Evolutionary conservation across 2,888 invertebrate species (phyloP), one percentile per base, ranked within the genome.

Genomic region (Rhogogaster chlorosoma): DNA sequence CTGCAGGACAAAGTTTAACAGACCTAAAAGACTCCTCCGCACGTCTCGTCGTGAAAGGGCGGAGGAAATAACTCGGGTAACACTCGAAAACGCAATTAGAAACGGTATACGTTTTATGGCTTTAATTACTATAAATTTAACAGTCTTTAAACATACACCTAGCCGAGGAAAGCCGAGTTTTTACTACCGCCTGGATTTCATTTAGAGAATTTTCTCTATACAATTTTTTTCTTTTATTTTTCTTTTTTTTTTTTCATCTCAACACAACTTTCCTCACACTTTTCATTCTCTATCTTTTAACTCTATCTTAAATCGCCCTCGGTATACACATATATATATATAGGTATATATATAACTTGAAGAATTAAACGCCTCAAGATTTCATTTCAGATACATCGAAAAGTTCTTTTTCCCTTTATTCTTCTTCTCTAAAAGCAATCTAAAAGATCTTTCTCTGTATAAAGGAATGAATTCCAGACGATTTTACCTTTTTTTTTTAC

Each of bases 111-210:
- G 53, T 77, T 77, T 77, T 77, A 77, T 49, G 77, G 10, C 26
- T 49, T 77, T 77, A 77, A 77, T 77, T 77, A 77, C 77, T 77
- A 45, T 29, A 77, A 77, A 77, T 77, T 77, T 29, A 49, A 77
- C 73, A 67, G 29, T 32, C 67, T 32, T 32, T 22, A 26, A 26
- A 22, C 12, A 2, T 22, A 71, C n/a, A 38, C 5, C 7, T 38
- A n/a, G n/a, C 26, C 38, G n/a, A n/a, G 38, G 70, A 71, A 22
- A 15, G 9, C 9, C 36, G 71, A 18, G 18, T 15, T 26, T 73
- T 73, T 45, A 67, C 7, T 64, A 64, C 64, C 64, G n/a, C 64
- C 5, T 22, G 22, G 29, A 1, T 64, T 29, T 22, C 57, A 22
- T n/a, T 57, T 3, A 1, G 12, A 45, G 45, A 45, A 45, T 45